Base-by-base conservation (phyloP, 2,888 invertebrate species). In the Heliconius aoede region DNA sequence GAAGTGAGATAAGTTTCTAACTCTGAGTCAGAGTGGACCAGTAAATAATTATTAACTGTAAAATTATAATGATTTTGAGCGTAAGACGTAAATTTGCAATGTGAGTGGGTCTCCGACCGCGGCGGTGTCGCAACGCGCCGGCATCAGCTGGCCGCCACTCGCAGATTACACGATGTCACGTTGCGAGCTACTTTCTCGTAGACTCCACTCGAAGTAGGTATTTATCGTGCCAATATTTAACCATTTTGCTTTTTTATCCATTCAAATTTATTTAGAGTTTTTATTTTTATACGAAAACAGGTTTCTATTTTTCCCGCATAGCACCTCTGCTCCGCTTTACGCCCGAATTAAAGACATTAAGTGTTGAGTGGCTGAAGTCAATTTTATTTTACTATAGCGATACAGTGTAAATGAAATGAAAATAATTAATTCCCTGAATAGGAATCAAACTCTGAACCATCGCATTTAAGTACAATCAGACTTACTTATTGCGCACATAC, bases 91-190 rank as follows among this genome's bases (percentile, higher is more conserved):
- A 65, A 36, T 36, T 65, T 65, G 4, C 36, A 65, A 36, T 65
- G 24, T 36, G 15, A 36, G 15, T 65, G 9, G 24, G 2, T 65
- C 36, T 36, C 64, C 36, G 24, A 21, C 21, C 62, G 21, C 21
- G 9, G 36, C 11, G 64, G 13, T 32, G n/a, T 62, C 62, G 62
- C 32, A 62, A 62, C 30, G 4, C n/a, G 32, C 64, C n/a, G n/a
- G 13, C 8, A 64, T 32, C 64, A 32, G 64, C 64, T 13, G 32
- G 64, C 13, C 64, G 51, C 21, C 21, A 55, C 55, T 55, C n/a
- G 32, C 32, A 64, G 64, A 64, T 64, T 32, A 64, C 32, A 64
- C 64, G 64, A 15, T 24, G 36, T 65, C 36, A 65, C 15, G 65
- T 15, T 8, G 65, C 5, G 15, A 15, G 15, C 36, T 24, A 65